Base-by-base conservation (phyloP, 2,797 vertebrate genomes). In the Caiman crocodilus region DNA sequence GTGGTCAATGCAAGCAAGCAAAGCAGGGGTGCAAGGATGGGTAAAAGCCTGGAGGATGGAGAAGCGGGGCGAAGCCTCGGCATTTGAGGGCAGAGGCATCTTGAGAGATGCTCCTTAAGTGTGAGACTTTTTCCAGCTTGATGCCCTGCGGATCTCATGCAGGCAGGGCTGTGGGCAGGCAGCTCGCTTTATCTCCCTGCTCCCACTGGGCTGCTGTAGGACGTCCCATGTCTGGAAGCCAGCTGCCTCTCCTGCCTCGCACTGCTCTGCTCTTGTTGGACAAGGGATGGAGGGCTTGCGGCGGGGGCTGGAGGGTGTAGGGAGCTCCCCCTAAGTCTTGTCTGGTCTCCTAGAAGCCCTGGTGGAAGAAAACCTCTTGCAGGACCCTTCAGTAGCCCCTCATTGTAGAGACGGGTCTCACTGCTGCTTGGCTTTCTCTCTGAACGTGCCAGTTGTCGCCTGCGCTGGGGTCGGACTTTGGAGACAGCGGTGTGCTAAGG, bases 401-500 rank as follows among this genome's bases (percentile, higher is more conserved):
- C 3, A 14, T 18, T 32, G 28, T 67, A n/a, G n/a, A 67, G 20
- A 32, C 20, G 28, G 64, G n/a, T 67, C 32, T 32, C n/a, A 1
- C 9, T 11, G 76, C 28, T 64, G 7, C 56, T 5, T 12, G 10
- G 12, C 10, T 67, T 50, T 2, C 5, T 42, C 28, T 67, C 59
- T 77, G 69, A 67, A 67, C 7, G 5, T 17, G 64, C n/a, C 1
- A 15, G 9, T 61, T 25, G 4, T 2, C 56, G 5, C 15, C 16
- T 18, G 35, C 2, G 12, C 1, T 69, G 79, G n/a, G n/a, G 9
- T 57, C 73, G 14, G 2, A n/a, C 28, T 84, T 69, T n/a, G 50
- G 30, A 35, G 50, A 50, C 16, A 14, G 25, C 78, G 64, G 10
- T 0, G 0, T 32, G 35, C 8, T n/a, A 28, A 64, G 26, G 25